Conservation (phyloP, 2,113 vertebrate genomes). For the Pelecanus crispus region DNA sequence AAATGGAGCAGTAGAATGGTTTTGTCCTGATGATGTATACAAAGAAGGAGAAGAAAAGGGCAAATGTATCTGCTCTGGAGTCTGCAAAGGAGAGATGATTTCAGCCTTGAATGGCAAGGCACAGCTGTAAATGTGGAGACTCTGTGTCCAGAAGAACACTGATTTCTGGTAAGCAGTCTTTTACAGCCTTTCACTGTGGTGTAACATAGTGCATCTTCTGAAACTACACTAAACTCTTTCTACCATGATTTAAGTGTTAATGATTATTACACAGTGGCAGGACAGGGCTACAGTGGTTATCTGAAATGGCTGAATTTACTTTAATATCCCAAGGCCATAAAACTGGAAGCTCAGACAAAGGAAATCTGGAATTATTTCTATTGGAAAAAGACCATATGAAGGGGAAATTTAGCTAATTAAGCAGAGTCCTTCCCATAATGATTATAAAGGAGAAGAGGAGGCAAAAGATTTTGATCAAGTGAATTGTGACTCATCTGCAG, state of each 20-base stretch:
- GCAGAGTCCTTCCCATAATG: neutral
- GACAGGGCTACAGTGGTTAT: neutral
- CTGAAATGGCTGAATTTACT: neutral
- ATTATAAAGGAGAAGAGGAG: neutral
- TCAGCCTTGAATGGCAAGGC: neutral
- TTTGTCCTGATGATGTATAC: neutral
- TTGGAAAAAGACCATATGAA: neutral
- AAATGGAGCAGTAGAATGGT: neutral
- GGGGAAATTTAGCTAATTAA: neutral
- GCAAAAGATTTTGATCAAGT: neutral
- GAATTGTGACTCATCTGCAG: neutral
- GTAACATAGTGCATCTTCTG: neutral
- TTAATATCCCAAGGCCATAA: neutral
- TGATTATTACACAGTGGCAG: neutral
- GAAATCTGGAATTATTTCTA: neutral
- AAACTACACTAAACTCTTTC: neutral
- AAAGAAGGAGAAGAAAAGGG: neutral
- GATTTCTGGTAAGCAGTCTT: neutral
- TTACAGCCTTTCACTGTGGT: neutral
- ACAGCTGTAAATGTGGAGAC: neutral
- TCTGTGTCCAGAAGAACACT: neutral
- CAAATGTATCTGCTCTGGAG: neutral
- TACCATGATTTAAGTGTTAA: neutral
- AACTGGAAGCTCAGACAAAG: neutral
- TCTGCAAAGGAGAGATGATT: neutral